phyloP scores from a whole-genome alignment of 2,797 vertebrate genomes.

The Antrozous pallidus region DNA sequence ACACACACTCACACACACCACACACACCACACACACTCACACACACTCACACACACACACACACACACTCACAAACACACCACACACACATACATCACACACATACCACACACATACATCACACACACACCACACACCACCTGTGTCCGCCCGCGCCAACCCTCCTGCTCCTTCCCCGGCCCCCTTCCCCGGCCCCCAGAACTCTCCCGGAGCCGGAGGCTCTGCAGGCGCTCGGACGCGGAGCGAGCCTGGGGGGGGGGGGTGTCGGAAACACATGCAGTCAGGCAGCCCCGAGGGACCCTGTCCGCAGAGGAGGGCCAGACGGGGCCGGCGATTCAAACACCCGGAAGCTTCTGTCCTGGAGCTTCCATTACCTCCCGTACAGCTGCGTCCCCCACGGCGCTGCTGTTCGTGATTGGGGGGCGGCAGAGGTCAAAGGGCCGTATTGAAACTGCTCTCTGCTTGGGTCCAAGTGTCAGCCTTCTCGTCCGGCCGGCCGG shows the following conservation, averaged over 20 bases:
- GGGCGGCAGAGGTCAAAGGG: background rate
- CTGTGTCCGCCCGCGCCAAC: background rate
- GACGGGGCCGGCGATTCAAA: background rate
- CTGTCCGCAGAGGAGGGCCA: background rate
- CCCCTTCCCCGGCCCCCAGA: too few species aligned
- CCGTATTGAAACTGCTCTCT: accelerated
- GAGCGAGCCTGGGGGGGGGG: background rate
- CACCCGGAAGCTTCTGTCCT: background rate
- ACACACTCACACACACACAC: too few species aligned
- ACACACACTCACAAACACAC: too few species aligned
- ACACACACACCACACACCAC: too few species aligned
- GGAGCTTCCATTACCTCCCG: background rate
- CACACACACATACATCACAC: too few species aligned
- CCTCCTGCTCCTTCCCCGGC: background rate
- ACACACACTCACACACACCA: too few species aligned
- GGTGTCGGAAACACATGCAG: too few species aligned
- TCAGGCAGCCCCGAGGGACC: too few species aligned
- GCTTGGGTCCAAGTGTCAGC: background rate
- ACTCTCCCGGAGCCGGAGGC: background rate
- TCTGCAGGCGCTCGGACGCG: background rate
- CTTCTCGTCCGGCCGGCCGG: background rate
- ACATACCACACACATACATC: too few species aligned
- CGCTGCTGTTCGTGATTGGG: too few species aligned
- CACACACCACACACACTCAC: too few species aligned
- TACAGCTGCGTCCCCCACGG: background rate